These are phyloP conservation scores for Pygathrix nemaeus DNA, from an alignment of 2,113 vertebrate species.

Conservation along the genomic window DNA sequence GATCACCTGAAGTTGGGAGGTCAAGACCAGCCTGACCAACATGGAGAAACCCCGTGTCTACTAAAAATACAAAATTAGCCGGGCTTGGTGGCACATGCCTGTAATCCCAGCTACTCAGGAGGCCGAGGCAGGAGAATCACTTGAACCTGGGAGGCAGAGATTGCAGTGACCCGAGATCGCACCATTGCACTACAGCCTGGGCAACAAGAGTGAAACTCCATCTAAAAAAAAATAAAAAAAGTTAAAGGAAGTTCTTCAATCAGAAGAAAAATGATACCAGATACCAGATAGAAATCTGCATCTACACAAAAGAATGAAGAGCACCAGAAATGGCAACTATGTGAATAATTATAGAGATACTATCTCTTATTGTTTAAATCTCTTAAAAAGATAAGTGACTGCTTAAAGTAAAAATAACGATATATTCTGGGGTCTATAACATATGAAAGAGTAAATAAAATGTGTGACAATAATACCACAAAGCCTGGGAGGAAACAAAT, in stretches of 20 bases:
- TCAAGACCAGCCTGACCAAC: no score
- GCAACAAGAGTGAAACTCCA: no score
- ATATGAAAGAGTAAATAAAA: not conserved
- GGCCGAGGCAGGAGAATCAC: no score
- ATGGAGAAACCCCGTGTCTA: no score
- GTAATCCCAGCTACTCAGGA: no score
- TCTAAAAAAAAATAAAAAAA: not conserved
- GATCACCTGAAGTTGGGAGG: no score
- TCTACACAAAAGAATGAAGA: not conserved
- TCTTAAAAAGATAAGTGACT: not conserved
- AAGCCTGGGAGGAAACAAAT: not conserved
- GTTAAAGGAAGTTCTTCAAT: not conserved
- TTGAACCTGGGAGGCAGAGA: no score
- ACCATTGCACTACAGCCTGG: no score
- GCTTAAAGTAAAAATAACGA: not conserved
- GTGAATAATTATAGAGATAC: not conserved
- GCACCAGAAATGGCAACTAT: not conserved
- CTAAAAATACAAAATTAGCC: no score
- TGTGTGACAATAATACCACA: not conserved
- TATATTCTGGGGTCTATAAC: not conserved
- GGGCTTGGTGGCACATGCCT: no score
- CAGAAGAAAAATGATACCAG: not conserved
- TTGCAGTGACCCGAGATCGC: no score
- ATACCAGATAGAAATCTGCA: not conserved
- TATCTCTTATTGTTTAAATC: not conserved